Base-by-base conservation (phyloP, 2,888 invertebrate genomes). In the Parnassius glacialis region DNA sequence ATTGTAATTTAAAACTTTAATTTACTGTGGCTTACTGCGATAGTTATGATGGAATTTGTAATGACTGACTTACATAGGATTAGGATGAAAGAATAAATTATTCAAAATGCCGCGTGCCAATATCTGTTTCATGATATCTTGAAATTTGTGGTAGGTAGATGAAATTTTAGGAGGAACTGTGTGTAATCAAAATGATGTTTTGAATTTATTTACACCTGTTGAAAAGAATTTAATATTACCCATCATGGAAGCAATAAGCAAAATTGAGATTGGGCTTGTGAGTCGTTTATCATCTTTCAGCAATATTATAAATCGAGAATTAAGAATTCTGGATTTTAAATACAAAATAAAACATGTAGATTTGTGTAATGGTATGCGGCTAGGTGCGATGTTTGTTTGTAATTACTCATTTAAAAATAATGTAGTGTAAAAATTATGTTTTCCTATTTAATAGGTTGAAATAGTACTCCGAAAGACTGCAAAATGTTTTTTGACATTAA, bases 1-100 rank as follows among this genome's bases (percentile, higher is more conserved):
- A 59, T 81, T 79, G 80, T 76, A 76, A 79, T 75, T 78, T 79
- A 74, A 75, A 77, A 74, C 76, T 78, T 79, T 80, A 74, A 73
- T 70, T 80, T 80, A 76, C 71, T 79, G 75, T 73, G 73, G 79
- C 80, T 84, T 80, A 72, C 74, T 79, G 71, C 70, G 71, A 73
- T 77, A 78, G 75, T 74, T 59, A 70, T 72, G 70, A 78, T 73
- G 75, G 74, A 78, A 79, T 75, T 79, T 80, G 78, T 80, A 80
- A 81, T 82, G 87, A 88, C 85, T 88, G 86, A 86, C 74, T 85
- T 82, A 75, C 71, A 77, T 88, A 85, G 82, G 84, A 74, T 75
- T 80, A 79, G 74, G 74, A 73, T 72, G 71, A 77, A 75, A 70
- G 75, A 67, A 72, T 70, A 73, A 73, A 73, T 71, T 73, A 76